Evolutionary conservation across 2,797 vertebrate genomes (phyloP).

Genomic region (Gila robusta): DNA sequence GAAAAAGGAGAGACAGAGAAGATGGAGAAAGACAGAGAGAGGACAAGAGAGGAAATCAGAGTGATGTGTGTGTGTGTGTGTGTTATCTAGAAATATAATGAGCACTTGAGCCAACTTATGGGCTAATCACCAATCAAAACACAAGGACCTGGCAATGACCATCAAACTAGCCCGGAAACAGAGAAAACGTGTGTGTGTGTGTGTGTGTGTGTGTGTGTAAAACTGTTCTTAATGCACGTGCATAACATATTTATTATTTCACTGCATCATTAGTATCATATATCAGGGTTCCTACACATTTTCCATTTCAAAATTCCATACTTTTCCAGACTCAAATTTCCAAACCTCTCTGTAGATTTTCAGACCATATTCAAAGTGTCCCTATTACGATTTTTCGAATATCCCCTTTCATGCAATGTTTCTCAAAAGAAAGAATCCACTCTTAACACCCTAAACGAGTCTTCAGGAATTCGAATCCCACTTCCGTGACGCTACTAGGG

Average conservation of each 20-base stretch:
- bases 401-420: no score
- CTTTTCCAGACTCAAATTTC: no score
- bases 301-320: no score
- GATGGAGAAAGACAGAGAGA: slow-evolving; percentile 17
- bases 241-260: not conserved
- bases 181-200: not conserved
- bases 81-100: slow-evolving; percentile 24
- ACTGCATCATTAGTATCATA: no score
- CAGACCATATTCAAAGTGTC: no score
- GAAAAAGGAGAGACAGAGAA: slow-evolving; percentile 15
- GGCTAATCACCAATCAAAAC: slow-evolving; percentile 33
- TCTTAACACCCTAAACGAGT: no score
- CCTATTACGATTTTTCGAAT: no score
- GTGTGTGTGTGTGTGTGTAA: not conserved
- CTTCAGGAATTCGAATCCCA: no score
- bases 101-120: slow-evolving; percentile 15
- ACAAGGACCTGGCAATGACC: slow-evolving; percentile 21
- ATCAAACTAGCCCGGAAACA: slow-evolving; percentile 28
- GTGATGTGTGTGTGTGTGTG: not conserved
- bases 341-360: no score
- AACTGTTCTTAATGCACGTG: slow-evolving; percentile 1
- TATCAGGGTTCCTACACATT: no score
- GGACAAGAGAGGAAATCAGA: slow-evolving; percentile 36
- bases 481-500: no score
- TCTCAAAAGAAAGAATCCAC: no score